phyloP scores from a whole-genome alignment of 2,797 vertebrate species.

The Poecilia picta region DNA sequence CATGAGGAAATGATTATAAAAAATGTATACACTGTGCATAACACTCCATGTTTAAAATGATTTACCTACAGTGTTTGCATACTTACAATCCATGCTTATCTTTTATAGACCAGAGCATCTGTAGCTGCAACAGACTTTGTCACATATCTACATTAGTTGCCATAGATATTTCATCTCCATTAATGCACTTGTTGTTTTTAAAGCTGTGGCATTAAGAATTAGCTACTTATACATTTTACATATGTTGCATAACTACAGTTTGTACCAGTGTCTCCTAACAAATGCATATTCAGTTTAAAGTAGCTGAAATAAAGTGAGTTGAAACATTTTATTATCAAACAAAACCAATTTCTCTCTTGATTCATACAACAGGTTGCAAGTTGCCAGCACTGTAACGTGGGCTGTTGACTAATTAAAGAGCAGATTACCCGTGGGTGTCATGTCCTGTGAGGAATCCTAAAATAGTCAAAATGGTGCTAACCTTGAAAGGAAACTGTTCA shows the following conservation, averaged over 20 bases:
- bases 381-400: neutral
- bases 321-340: neutral
- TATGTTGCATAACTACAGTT: neutral
- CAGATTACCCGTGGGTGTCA: neutral
- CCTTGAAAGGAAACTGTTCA: neutral
- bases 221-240: neutral
- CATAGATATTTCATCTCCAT: neutral
- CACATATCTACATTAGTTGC: neutral
- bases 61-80: neutral
- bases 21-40: neutral
- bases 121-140: neutral
- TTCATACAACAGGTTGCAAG: neutral
- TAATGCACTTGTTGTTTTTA: neutral
- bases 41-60: neutral
- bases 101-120: neutral
- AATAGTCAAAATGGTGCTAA: neutral
- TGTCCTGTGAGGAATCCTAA: neutral
- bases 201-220: neutral
- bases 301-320: neutral
- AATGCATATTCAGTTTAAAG: neutral
- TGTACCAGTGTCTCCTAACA: neutral
- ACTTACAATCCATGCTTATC: neutral
- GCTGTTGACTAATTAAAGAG: slow-evolving; percentile 1
- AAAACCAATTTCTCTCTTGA: neutral
- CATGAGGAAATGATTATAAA: neutral